Base-by-base conservation (phyloP, 2,113 vertebrate species). In the Rissa tridactyla region DNA sequence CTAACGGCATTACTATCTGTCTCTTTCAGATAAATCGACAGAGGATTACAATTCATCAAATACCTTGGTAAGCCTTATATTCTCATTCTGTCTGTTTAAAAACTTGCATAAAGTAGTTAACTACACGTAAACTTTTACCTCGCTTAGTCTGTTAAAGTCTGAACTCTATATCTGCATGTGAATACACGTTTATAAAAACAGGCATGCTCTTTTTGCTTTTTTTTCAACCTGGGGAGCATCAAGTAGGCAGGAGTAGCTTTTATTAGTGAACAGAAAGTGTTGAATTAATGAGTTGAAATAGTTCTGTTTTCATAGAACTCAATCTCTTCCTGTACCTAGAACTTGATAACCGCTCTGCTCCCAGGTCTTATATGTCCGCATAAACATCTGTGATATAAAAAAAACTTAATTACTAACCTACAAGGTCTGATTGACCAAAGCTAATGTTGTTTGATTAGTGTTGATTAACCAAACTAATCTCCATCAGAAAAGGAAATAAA, bases 21-120 rank as follows among this genome's bases (percentile, higher is more conserved):
- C 69, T 82, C 94, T 97, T 97, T n/a, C 97, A 99, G 99, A 99
- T 98, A 99, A 99, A 97, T 98, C 97, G 38, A 71, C 98, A 11
- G 99, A 99, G 46, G 98, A 98, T 80, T 99, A 98, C 96, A 99
- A 91, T 95, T 99, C 99, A 55, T 98, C 98, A 61, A 98, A 98
- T 68, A 98, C 98, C 2, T 90, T 98, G 98, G 99, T 99, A 98
- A 99, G 99, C 82, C 32, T 85, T 69, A 49, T 10, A 80, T 61
- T 90, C 38, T 16, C 12, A 20, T 90, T 58, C 44, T 52, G 38
- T 40, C 64, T 78, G 42, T 42, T 42, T 54, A 13, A 91, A 92
- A 82, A 61, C 34, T 36, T 60, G 32, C 20, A 57, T 81, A 29
- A 90, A 66, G 42, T 71, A 66, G 49, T 62, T 84, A 52, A 27